Evolutionary conservation across 2,797 vertebrate genomes (phyloP).

Genomic region (Silurus aristotelis): DNA sequence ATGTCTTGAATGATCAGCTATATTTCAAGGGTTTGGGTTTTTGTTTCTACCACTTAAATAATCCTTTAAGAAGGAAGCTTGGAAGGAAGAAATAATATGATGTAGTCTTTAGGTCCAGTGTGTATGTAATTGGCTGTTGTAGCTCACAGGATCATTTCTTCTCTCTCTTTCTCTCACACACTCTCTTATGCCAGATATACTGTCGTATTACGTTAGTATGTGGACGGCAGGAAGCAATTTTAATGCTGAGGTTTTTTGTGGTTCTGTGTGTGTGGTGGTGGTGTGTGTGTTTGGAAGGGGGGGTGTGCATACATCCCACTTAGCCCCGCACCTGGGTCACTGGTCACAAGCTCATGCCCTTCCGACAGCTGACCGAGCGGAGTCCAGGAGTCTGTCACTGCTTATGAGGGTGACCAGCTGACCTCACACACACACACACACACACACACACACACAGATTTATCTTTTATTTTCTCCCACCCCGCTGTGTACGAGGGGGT

Average conservation of each 20-base stretch:
- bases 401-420: constrained; percentile 59
- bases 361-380: constrained; percentile 59
- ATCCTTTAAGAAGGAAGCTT: not conserved
- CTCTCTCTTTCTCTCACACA: not conserved
- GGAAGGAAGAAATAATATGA: not conserved
- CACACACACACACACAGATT: not conserved
- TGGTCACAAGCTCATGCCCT: constrained; percentile 26
- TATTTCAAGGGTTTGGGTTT: not conserved
- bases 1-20: not conserved
- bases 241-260: constrained; percentile 6
- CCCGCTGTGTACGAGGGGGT: not conserved
- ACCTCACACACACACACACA: not conserved
- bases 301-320: not conserved
- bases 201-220: not conserved
- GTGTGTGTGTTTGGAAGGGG: not conserved
- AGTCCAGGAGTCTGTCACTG: constrained; percentile 66
- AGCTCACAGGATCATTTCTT: not conserved
- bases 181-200: not conserved
- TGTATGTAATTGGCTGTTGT: not conserved
- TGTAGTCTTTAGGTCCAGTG: not conserved
- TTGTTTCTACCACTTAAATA: not conserved
- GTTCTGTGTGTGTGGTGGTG: no score
- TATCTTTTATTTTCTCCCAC: not conserved
- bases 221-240: not conserved
- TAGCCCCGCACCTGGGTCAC: constrained; percentile 34